Evolutionary conservation across 2,797 vertebrate species (phyloP).

Genomic region (Lagorchestes hirsutus): DNA sequence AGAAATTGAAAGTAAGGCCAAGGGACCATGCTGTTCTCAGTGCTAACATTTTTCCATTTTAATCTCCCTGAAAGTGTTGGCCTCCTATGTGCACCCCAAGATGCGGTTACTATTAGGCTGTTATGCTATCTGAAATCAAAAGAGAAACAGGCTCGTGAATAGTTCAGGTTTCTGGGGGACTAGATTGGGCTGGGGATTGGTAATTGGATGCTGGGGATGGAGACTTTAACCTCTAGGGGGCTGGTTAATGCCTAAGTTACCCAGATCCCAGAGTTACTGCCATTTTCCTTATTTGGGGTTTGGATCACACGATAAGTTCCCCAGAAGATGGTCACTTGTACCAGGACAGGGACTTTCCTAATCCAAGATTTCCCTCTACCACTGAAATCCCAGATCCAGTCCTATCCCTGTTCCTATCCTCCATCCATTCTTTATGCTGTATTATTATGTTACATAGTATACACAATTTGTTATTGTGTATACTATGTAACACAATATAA

Average conservation of each 20-base stretch:
- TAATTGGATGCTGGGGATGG: neutral
- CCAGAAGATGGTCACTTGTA: neutral
- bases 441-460: neutral
- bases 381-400: neutral
- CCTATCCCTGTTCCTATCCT: neutral
- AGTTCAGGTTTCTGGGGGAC: neutral
- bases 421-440: neutral
- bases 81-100: slow-evolving; percentile 7
- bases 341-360: neutral
- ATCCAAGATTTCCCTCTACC: neutral
- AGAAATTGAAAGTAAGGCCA: slow-evolving; percentile 91
- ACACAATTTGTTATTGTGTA: neutral
- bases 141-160: neutral
- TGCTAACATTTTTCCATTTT: slow-evolving; percentile 13
- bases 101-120: neutral
- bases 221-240: neutral
- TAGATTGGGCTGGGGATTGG: neutral
- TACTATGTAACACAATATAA: too few relatives aligned
- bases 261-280: neutral
- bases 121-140: neutral
- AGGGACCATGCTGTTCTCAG: neutral
- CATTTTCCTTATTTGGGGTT: neutral
- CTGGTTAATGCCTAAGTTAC: neutral
- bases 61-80: slow-evolving; percentile 11
- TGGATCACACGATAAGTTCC: neutral